Base-by-base conservation (phyloP, 2,888 invertebrate genomes). In the Lithophane ornitopus region DNA sequence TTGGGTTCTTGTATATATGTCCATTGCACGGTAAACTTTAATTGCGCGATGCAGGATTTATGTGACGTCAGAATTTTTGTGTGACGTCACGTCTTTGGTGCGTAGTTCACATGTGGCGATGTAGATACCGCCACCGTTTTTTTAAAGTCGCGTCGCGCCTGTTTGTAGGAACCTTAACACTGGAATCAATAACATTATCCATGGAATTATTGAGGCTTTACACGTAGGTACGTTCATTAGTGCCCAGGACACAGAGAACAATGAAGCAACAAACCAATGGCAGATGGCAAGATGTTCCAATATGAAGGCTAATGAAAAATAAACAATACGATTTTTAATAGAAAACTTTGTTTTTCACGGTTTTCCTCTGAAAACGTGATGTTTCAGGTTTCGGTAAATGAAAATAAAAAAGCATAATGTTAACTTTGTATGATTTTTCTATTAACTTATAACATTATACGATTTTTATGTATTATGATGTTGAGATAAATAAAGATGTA, bases 151-250 rank as follows among this genome's bases (percentile, higher is more conserved):
- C n/a, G n/a, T n/a, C n/a, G n/a, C n/a, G n/a, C n/a, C n/a, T n/a
- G n/a, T n/a, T n/a, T n/a, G n/a, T n/a, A n/a, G n/a, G n/a, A n/a
- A n/a, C n/a, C n/a, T n/a, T n/a, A n/a, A 65, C 16, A 46, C 39
- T 68, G 61, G 58, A 80, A 76, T 62, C 56, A 69, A 74, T 72
- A 54, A 28, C 4, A 52, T 69, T 73, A 68, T 66, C 73, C 49
- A 66, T 46, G 34, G 39, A 70, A 80, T 85, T 82, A 75, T 70
- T 54, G 58, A 81, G 73, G 34, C 88, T 14, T 41, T 66, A 41
- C 88, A 88, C 88, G 88, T 85, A 82, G 26, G 52, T 49, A 49
- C 70, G 11, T 34, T 34, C 34, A 82, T 82, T 85, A 86, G 72
- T 67, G 76, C 67, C 58, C 44, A 75, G 69, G 49, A 70, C 80